Conservation (phyloP, 2,113 vertebrate species). For the Dasyornis broadbenti region DNA sequence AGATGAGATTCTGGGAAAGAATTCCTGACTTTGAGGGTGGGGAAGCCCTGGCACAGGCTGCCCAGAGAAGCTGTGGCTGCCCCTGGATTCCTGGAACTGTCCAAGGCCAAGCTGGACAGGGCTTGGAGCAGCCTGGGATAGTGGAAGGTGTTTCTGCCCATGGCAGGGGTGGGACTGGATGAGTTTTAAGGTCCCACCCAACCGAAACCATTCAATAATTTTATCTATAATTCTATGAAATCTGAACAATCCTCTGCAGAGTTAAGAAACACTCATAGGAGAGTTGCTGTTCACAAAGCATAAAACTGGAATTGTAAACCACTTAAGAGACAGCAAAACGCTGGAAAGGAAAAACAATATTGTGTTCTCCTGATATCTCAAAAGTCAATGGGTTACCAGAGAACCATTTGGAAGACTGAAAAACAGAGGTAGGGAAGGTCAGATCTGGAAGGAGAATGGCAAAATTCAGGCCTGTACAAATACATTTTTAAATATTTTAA, state of each 20-base stretch:
- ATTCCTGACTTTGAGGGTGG: not conserved
- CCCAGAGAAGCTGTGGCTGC: not conserved
- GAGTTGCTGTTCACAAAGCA: not conserved
- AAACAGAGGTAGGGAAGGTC: not conserved
- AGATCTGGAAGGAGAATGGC: not conserved
- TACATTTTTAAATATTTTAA: not conserved
- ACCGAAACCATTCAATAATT: not conserved
- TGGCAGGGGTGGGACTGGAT: fast-evolving
- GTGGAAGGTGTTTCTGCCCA: not conserved
- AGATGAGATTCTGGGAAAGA: not conserved
- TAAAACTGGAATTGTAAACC: not conserved
- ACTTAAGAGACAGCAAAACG: not conserved
- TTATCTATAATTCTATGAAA: not conserved
- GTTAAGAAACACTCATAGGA: not conserved
- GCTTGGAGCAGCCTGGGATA: fast-evolving
- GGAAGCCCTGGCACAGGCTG: not conserved
- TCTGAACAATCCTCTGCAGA: not conserved
- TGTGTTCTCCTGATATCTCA: not conserved
- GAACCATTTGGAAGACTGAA: not conserved
- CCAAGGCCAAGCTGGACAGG: fast-evolving
- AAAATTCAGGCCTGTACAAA: not conserved
- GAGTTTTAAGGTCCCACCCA: not conserved
- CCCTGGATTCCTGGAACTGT: not conserved
- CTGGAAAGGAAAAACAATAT: not conserved
- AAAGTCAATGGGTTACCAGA: not conserved